Base-by-base conservation (phyloP, 2,797 vertebrate species). In the Melanotaenia pygmaea region DNA sequence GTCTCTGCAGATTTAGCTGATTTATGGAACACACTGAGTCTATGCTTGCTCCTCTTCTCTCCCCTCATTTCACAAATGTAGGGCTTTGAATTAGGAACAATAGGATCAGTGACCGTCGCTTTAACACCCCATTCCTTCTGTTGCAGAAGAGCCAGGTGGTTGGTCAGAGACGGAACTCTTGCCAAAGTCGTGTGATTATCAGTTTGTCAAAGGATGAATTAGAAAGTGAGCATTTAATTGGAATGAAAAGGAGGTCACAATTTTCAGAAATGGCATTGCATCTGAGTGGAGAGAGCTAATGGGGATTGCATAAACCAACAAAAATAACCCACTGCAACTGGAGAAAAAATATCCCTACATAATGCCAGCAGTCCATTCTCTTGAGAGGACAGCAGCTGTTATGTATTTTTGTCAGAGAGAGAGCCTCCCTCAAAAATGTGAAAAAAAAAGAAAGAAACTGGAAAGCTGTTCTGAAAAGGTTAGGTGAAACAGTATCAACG, bases 1-100 rank as follows among this genome's bases (percentile, higher is more conserved):
- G 76, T 94, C 92, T 92, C 92, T 83, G 85, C 86, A 91, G 90
- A 92, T 91, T 92, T 79, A 70, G 83, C 84, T 91, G 93, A 94
- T 93, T 94, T 94, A 93, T 92, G 86, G 70, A 86, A 87, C 80
- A 77, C 81, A 35, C 76, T 16, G 70, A 72, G 84, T 73, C 72
- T 59, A 45, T 56, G 75, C 68, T 76, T 72, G 67, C 79, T 81
- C 73, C 67, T 79, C 72, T 69, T 76, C 67, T 70, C 78, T 81
- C 67, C 65, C 61, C 81, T 76, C 73, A 67, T 88, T 88, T 80
- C 74, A 72, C 76, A 86, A 91, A 94, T 91, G 68, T 90, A 87
- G 85, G 80, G 78, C 69, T 80, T 79, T 88, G 89, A 91, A 90
- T 91, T 85, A 92, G 83, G 80, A 86, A 91, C 91, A 89, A 88